phyloP scores from a whole-genome alignment of 2,888 invertebrate genomes.

The Cordilura impudica region DNA sequence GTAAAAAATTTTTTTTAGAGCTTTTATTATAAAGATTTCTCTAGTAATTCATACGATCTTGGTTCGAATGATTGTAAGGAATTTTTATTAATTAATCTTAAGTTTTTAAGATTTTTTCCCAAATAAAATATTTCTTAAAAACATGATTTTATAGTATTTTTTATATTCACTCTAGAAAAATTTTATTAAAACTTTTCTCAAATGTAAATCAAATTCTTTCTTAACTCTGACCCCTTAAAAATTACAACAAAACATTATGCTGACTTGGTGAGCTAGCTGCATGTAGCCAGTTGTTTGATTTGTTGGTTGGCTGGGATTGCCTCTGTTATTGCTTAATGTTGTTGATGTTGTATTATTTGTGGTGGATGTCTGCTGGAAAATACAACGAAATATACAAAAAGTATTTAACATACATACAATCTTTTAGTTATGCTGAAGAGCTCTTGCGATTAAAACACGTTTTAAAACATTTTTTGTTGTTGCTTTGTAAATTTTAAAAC shows the following conservation, averaged over 20 bases:
- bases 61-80: too few species aligned
- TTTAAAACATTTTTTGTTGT: constrained; percentile 63
- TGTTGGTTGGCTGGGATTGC: not conserved
- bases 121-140: too few species aligned
- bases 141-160: too few species aligned
- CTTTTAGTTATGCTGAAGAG: constrained; percentile 69
- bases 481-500: constrained; percentile 45
- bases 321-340: not conserved
- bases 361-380: not conserved
- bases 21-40: too few species aligned
- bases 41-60: too few species aligned
- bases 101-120: too few species aligned
- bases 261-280: not conserved
- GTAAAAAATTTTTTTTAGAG: too few species aligned
- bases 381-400: not conserved
- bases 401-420: constrained; percentile 28
- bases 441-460: constrained; percentile 76
- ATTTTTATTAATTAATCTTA: too few species aligned
- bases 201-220: too few species aligned
- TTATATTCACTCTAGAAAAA: too few species aligned
- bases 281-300: not conserved
- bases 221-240: not conserved
- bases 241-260: not conserved
- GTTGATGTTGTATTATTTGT: not conserved
- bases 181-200: too few species aligned